phyloP scores from a whole-genome alignment of 2,113 vertebrate genomes.

The Otis tarda region DNA sequence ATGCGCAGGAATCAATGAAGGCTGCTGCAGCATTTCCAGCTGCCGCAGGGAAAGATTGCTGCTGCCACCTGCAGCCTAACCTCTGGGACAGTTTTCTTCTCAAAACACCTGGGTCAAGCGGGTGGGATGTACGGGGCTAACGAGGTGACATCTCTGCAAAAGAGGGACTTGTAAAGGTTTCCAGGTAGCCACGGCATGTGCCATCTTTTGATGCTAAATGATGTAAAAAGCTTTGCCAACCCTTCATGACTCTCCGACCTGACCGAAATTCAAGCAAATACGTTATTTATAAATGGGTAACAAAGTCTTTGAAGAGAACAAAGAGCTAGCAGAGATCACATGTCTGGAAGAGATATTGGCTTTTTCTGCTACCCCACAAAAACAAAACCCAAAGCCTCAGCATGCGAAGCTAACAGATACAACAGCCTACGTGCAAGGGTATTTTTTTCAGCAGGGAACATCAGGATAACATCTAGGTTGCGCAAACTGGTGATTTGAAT shows the following conservation, averaged over 20 bases:
- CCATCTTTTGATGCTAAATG: not conserved
- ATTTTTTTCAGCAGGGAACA: not conserved
- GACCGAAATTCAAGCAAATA: not conserved
- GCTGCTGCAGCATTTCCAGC: not conserved
- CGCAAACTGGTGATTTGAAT: not conserved
- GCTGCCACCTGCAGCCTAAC: constrained; percentile 68
- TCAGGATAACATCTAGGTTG: not conserved
- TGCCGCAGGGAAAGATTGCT: constrained; percentile 16
- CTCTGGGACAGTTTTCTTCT: not conserved
- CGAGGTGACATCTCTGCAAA: not conserved
- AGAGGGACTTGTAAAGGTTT: not conserved
- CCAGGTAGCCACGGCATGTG: fast-evolving
- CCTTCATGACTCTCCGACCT: fast-evolving
- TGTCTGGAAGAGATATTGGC: not conserved
- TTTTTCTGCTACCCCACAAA: not conserved
- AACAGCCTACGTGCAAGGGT: not conserved
- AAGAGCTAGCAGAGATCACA: fast-evolving
- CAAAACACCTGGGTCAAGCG: not conserved
- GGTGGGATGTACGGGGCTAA: not conserved
- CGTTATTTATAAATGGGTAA: not conserved
- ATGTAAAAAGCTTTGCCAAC: not conserved
- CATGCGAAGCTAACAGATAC: not conserved
- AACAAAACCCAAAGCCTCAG: not conserved
- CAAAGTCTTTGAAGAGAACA: not conserved
- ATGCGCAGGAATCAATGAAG: not conserved